Conservation (phyloP, 2,113 vertebrate genomes). For the Perca fluviatilis region DNA sequence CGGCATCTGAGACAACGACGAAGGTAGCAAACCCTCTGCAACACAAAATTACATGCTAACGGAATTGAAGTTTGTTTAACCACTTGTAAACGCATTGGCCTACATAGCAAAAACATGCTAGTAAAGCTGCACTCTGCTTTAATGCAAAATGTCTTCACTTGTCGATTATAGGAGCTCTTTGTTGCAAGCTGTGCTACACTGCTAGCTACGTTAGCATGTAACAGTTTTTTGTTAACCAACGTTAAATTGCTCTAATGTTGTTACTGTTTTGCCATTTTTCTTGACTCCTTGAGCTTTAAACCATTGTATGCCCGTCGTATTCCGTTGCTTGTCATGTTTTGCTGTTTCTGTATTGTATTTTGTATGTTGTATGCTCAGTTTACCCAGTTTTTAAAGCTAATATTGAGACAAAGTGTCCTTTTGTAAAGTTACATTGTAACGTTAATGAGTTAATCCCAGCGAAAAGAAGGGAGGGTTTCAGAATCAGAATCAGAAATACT, state of each 20-base stretch:
- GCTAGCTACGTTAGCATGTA: conserved; percentile 71
- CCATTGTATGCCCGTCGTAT: fast-evolving
- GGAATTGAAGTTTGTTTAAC: background rate
- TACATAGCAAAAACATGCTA: fast-evolving
- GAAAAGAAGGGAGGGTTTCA: background rate
- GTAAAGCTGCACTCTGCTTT: background rate
- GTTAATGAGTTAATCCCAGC: too few species aligned
- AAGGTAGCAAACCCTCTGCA: conserved; percentile 70
- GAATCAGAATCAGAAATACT: too few species aligned
- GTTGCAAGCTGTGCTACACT: conserved; percentile 47
- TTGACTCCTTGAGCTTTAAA: fast-evolving
- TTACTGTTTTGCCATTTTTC: background rate
- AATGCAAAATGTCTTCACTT: too few species aligned
- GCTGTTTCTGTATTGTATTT: background rate
- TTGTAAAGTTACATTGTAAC: background rate
- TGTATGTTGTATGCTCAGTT: background rate
- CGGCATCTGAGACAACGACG: conserved; percentile 75
- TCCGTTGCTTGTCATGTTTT: background rate
- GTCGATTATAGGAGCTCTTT: conserved; percentile 7
- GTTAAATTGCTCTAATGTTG: background rate
- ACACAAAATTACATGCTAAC: background rate
- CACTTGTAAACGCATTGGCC: fast-evolving
- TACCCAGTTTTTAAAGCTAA: background rate
- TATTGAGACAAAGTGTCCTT: background rate
- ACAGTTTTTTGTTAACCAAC: conserved; percentile 37